Evolutionary conservation across 2,888 invertebrate species (phyloP).

Genomic region (Rotaria socialis): DNA sequence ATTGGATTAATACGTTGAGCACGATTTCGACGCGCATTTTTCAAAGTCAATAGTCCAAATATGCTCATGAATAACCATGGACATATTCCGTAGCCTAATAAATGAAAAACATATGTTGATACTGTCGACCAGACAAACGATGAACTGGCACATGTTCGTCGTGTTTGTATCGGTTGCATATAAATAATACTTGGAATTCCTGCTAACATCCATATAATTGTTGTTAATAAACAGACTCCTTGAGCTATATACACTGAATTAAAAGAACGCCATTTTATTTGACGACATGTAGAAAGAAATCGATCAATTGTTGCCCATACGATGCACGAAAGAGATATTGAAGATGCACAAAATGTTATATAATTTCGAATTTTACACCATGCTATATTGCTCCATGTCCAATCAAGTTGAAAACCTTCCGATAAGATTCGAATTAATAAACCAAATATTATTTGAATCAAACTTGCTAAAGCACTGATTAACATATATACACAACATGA

Average conservation of each 20-base stretch:
- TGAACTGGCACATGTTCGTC: background rate
- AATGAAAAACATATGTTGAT: background rate
- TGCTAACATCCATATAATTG: background rate
- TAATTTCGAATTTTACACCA: constrained; percentile 29
- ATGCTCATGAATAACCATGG: background rate
- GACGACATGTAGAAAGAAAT: background rate
- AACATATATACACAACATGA: background rate
- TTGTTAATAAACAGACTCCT: background rate
- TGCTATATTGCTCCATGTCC: background rate
- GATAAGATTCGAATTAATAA: background rate
- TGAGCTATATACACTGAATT: background rate
- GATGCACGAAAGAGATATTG: background rate
- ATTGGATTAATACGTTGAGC: background rate
- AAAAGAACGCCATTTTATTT: background rate
- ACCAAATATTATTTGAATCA: background rate
- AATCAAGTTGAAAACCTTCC: background rate
- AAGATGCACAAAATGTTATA: background rate
- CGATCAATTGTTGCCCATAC: background rate
- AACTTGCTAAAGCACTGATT: background rate
- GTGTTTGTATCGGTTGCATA: background rate
- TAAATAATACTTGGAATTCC: background rate
- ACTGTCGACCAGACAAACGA: background rate
- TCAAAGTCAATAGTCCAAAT: background rate
- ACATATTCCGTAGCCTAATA: background rate
- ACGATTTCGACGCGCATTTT: background rate